Evolutionary conservation across 2,797 vertebrate genomes (phyloP).

Genomic region (Benthosema pterotum): DNA sequence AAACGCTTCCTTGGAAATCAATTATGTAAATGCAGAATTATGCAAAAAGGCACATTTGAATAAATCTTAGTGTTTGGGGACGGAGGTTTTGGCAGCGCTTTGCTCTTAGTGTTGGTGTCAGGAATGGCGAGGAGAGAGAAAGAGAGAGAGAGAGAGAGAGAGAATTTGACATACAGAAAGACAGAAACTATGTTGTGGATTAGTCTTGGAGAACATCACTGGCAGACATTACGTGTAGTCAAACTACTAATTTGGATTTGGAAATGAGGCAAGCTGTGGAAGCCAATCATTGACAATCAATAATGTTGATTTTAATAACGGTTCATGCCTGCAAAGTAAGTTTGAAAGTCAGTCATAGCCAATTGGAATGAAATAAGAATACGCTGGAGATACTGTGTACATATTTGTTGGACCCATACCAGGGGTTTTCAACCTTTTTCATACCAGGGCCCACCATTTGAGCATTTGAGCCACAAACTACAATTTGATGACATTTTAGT

Average conservation of each 20-base stretch:
- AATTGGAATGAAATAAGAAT: too few species aligned
- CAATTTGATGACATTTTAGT: too few species aligned
- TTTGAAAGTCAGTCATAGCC: too few species aligned
- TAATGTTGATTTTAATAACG: too few species aligned
- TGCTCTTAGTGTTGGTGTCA: slow-evolving; percentile 35
- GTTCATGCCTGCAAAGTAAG: too few species aligned
- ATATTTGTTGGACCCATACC: too few species aligned
- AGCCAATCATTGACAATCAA: too few species aligned
- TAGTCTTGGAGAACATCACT: slow-evolving; percentile 61
- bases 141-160: neutral
- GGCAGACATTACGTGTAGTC: slow-evolving; percentile 50
- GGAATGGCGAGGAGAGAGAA: neutral
- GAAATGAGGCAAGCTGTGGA: slow-evolving; percentile 36
- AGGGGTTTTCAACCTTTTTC: too few species aligned
- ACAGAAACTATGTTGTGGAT: slow-evolving; percentile 52
- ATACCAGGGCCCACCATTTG: too few species aligned
- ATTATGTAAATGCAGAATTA: slow-evolving; percentile 78
- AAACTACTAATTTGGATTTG: slow-evolving; percentile 64
- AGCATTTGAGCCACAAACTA: too few species aligned
- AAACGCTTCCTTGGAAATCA: slow-evolving; percentile 73
- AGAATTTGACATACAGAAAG: slow-evolving; percentile 26
- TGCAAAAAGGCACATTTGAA: slow-evolving; percentile 73
- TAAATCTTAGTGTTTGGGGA: slow-evolving; percentile 67
- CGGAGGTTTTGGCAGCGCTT: slow-evolving; percentile 51
- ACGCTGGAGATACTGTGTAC: too few species aligned